Conservation (phyloP, 1,140 invertebrate genomes). For the Anagrus nilaparvatae region DNA sequence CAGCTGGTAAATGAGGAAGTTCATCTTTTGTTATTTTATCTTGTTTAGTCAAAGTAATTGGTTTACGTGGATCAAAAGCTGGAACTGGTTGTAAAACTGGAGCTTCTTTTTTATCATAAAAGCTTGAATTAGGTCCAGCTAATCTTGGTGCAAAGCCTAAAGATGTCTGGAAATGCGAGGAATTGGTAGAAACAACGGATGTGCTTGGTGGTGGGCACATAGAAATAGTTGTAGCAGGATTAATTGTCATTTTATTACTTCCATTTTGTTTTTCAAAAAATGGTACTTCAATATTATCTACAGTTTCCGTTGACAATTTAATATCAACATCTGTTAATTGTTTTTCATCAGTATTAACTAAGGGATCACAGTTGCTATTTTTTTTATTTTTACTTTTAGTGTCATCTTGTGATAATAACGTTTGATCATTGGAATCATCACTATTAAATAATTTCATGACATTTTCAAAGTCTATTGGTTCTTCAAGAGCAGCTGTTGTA, state of each 20-base stretch:
- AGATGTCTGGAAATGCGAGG: neutral
- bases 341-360: too few relatives aligned
- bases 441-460: constrained; percentile 14
- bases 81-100: constrained; percentile 11
- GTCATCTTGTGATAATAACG: too few relatives aligned
- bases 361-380: too few relatives aligned
- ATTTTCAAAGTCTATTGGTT: constrained; percentile 10
- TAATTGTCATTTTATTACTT: too few relatives aligned
- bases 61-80: constrained; percentile 16
- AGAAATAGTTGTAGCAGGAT: neutral
- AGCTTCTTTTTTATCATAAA: neutral
- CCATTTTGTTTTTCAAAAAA: too few relatives aligned
- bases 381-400: too few relatives aligned
- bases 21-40: constrained; percentile 9
- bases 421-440: too few relatives aligned
- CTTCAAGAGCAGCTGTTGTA: neutral
- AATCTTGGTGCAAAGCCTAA: constrained; percentile 12
- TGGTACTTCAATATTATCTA: too few relatives aligned
- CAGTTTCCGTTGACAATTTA: too few relatives aligned
- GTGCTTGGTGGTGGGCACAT: constrained; percentile 11
- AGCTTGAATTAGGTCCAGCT: neutral
- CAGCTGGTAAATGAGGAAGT: constrained; percentile 18
- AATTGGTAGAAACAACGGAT: neutral
- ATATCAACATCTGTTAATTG: too few relatives aligned
- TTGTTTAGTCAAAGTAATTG: constrained; percentile 5